Conservation (phyloP, 2,888 invertebrate species). For the Polymixis flavicincta region DNA sequence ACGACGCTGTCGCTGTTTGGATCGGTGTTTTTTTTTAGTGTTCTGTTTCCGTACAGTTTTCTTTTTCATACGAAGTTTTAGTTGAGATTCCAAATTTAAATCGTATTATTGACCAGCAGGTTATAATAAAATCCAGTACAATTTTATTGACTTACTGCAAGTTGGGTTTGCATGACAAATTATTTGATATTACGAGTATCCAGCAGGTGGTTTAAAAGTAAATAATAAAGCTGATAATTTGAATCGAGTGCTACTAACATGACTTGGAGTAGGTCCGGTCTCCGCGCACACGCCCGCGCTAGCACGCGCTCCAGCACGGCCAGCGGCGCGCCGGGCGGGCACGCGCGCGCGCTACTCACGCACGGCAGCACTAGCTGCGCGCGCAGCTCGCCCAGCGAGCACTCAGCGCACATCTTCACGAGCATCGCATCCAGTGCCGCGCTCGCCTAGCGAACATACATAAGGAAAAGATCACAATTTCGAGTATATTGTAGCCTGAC, state of each 20-base stretch:
- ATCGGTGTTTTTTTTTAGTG: too few relatives aligned
- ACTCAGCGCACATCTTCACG: constrained; percentile 64
- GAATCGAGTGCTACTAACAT: constrained; percentile 67
- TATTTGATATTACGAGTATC: too few relatives aligned
- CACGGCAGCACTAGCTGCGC: constrained; percentile 71
- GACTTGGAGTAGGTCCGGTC: constrained; percentile 70
- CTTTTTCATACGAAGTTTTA: not conserved
- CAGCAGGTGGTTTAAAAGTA: not conserved
- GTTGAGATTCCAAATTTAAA: not conserved
- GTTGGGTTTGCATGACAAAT: not conserved
- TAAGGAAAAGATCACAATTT: not conserved
- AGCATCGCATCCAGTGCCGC: constrained; percentile 76
- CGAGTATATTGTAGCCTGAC: too few relatives aligned
- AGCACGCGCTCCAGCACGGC: constrained; percentile 75
- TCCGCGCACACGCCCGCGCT: constrained; percentile 71
- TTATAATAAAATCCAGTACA: too few relatives aligned
- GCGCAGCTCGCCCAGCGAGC: constrained; percentile 57
- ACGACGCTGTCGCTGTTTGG: too few relatives aligned
- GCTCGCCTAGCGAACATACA: constrained; percentile 69
- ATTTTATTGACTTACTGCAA: not conserved
- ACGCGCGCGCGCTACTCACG: constrained; percentile 58
- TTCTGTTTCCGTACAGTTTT: too few relatives aligned
- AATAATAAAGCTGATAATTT: not conserved
- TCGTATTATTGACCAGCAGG: too few relatives aligned
- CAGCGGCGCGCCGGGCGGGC: constrained; percentile 68